These are phyloP conservation scores for Aethina tumida DNA, from an alignment of 1,140 invertebrate genomes.

Conservation along the genomic window DNA sequence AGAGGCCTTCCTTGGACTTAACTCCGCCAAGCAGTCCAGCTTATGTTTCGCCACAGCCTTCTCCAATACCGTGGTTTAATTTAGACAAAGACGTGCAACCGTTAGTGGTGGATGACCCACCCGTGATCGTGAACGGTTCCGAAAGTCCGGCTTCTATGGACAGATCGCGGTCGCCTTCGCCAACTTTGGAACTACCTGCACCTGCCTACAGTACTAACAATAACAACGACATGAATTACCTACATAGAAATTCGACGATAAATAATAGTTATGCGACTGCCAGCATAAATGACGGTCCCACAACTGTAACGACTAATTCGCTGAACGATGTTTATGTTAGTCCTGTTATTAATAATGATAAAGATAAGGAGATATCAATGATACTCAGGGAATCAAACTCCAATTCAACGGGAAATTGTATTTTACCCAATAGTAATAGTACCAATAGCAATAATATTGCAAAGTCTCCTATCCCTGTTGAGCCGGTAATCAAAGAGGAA, in stretches of 20 bases:
- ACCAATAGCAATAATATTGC: slow-evolving; percentile 3
- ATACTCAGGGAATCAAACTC: slow-evolving; percentile 33
- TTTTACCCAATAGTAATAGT: no score
- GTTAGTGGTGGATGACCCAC: slow-evolving; percentile 21
- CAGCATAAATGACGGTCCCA: slow-evolving; percentile 7
- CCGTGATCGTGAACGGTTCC: slow-evolving; percentile 22
- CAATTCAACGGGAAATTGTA: no score
- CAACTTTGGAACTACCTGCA: slow-evolving; percentile 24
- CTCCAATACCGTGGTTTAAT: slow-evolving; percentile 29
- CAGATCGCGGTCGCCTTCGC: slow-evolving; percentile 30
- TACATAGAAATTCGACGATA: slow-evolving; percentile 7
- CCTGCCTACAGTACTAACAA: slow-evolving; percentile 20
- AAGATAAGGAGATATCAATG: slow-evolving; percentile 32
- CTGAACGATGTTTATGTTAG: slow-evolving; percentile 20
- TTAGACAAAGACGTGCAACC: slow-evolving; percentile 10
- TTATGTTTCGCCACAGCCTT: slow-evolving; percentile 23
- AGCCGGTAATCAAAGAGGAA: slow-evolving; percentile 6
- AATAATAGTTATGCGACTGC: slow-evolving; percentile 16
- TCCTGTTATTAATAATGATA: slow-evolving; percentile 17
- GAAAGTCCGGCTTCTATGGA: slow-evolving; percentile 23
- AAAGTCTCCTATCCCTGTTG: not conserved
- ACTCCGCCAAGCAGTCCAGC: slow-evolving; percentile 23
- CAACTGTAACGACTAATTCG: slow-evolving; percentile 14
- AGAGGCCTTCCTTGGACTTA: slow-evolving; percentile 35
- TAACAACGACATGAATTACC: slow-evolving; percentile 4